phyloP scores from a whole-genome alignment of 2,113 vertebrate species.

The Urocolius indicus region DNA sequence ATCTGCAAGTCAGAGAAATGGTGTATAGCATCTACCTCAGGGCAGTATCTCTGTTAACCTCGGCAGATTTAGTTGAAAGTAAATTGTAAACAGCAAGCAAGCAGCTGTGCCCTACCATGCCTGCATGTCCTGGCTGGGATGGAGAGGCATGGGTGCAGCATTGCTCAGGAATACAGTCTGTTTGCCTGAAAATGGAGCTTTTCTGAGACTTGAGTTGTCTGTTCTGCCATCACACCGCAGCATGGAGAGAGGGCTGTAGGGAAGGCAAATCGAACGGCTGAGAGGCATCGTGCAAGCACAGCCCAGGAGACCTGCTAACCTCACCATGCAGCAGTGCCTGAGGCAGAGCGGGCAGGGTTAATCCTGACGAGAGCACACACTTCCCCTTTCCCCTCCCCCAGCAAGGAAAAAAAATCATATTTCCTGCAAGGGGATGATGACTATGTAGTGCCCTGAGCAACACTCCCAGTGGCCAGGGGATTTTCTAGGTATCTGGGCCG shows the following conservation, averaged over 20 bases:
- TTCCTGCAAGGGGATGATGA: conserved; percentile 6
- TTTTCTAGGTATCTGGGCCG: conserved; percentile 1
- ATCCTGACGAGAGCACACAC: neutral
- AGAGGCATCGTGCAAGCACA: neutral
- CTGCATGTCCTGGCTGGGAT: accelerated
- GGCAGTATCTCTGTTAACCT: neutral
- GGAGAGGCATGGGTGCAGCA: accelerated
- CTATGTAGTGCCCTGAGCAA: neutral
- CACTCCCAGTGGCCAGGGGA: neutral
- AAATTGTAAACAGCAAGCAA: accelerated
- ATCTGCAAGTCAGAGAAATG: neutral
- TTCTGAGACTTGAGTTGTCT: neutral
- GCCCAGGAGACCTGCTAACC: neutral
- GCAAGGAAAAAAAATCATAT: neutral
- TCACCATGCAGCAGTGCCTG: accelerated
- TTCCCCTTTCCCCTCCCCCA: neutral
- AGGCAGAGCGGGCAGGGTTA: neutral
- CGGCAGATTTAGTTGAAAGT: neutral
- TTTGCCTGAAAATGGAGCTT: accelerated
- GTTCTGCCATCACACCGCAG: accelerated
- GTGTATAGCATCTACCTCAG: neutral
- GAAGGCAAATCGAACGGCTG: neutral
- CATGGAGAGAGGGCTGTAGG: no score
- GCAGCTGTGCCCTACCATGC: neutral
- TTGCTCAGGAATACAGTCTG: neutral